A percentile compares a stretch with the other conserved stretches of the same genome.
These are phyloP conservation scores for Drosophila mayri DNA, from an alignment of 1,140 invertebrate genomes.

Conservation along the genomic window DNA sequence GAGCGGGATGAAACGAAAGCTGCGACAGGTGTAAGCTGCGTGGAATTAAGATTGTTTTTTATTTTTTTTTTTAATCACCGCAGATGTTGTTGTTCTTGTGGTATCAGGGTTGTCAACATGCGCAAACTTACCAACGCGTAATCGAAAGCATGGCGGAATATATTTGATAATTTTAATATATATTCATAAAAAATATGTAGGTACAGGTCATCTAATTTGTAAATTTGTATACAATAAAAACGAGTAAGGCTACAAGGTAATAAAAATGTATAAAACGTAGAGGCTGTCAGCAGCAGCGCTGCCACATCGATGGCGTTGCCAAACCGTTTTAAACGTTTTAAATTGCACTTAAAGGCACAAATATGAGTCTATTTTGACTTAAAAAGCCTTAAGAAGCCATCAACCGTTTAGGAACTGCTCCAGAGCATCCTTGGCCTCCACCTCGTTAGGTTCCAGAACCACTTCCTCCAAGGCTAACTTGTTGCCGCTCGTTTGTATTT, in stretches of 20 bases:
- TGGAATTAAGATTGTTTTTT: constrained; percentile 6
- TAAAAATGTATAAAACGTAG: constrained; percentile 6
- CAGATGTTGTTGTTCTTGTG: constrained; percentile 5
- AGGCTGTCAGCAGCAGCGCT: constrained; percentile 11
- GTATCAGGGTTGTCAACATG: constrained; percentile 5
- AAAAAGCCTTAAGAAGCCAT: constrained; percentile 5
- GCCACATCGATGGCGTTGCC: constrained; percentile 10
- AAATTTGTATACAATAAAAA: constrained; percentile 4
- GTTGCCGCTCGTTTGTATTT: constrained; percentile 50
- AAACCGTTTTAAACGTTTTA: constrained; percentile 7
- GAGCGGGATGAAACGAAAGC: constrained; percentile 4
- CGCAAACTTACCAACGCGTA: constrained; percentile 29
- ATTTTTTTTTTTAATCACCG: constrained; percentile 11
- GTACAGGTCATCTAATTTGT: constrained; percentile 7
- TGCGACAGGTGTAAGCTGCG: constrained; percentile 27
- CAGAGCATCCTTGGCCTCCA: constrained; percentile 85
- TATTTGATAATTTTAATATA: not conserved
- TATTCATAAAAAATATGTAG: constrained; percentile 18
- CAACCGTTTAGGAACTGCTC: constrained; percentile 86
- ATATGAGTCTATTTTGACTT: constrained; percentile 2
- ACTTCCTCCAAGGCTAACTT: constrained; percentile 86
- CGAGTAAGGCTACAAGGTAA: not conserved
- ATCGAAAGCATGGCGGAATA: constrained; percentile 20
- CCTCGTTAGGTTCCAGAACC: constrained; percentile 84
- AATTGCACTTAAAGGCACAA: constrained; percentile 55